These are phyloP conservation scores for Biston betularia DNA, from an alignment of 2,888 invertebrate species.

Conservation along the genomic window DNA sequence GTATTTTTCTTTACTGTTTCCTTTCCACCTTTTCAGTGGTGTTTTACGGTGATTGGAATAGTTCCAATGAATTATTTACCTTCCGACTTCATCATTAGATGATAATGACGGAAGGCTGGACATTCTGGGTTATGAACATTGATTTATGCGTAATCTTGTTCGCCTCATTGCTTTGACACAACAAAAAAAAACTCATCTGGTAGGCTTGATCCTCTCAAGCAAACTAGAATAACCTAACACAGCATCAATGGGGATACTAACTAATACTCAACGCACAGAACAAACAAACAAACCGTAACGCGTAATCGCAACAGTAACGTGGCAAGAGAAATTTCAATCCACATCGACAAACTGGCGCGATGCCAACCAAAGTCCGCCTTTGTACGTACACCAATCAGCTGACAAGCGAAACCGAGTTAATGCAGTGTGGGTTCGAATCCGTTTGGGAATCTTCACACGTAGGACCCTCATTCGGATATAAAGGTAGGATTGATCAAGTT, in stretches of 20 bases:
- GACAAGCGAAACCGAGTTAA: constrained; percentile 49
- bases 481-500: constrained; percentile 20
- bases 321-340: constrained; percentile 55
- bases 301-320: constrained; percentile 44
- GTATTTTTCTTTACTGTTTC: too few species aligned
- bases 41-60: too few species aligned
- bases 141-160: too few species aligned
- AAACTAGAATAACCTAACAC: neutral
- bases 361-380: constrained; percentile 51
- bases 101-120: too few species aligned
- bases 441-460: constrained; percentile 20
- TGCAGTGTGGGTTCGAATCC: constrained; percentile 25
- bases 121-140: too few species aligned
- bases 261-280: constrained; percentile 43
- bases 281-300: constrained; percentile 50
- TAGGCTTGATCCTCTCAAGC: neutral
- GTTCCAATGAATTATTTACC: too few species aligned
- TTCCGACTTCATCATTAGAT: too few species aligned
- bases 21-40: too few species aligned
- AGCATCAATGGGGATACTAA: constrained; percentile 2
- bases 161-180: too few species aligned
- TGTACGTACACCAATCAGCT: constrained; percentile 57
- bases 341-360: constrained; percentile 56
- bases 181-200: too few species aligned
- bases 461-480: neutral